Conservation (phyloP, 2,888 invertebrate species). For the Apoda limacodes region DNA sequence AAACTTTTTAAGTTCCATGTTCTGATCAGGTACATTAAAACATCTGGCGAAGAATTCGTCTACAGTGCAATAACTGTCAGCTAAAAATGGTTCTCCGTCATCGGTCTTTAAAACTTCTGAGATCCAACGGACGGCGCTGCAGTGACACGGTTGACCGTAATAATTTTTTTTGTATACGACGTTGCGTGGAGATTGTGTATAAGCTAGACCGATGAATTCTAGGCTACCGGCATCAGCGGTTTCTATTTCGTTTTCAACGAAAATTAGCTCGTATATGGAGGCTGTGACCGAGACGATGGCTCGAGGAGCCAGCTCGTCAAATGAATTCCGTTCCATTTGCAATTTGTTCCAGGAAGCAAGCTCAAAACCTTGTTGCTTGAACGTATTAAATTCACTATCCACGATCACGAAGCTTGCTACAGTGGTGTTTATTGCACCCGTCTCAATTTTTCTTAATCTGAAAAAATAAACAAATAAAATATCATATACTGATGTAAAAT, state of each 20-base stretch:
- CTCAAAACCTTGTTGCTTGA: constrained; percentile 71
- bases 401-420: constrained; percentile 71
- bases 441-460: constrained; percentile 72
- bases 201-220: constrained; percentile 69
- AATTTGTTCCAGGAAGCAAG: constrained; percentile 76
- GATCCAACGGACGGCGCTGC: constrained; percentile 72
- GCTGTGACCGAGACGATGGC: constrained; percentile 62
- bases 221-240: constrained; percentile 60
- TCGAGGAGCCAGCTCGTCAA: constrained; percentile 66
- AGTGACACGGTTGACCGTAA: constrained; percentile 73
- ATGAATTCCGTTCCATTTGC: constrained; percentile 73
- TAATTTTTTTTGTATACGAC: constrained; percentile 71
- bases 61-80: constrained; percentile 73
- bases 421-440: constrained; percentile 74
- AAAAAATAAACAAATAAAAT: constrained; percentile 27
- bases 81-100: constrained; percentile 47
- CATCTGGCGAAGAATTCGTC: constrained; percentile 71
- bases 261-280: constrained; percentile 69
- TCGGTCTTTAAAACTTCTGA: constrained; percentile 47
- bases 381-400: constrained; percentile 71
- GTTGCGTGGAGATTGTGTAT: constrained; percentile 42
- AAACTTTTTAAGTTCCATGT: constrained; percentile 73
- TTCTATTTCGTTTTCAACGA: constrained; percentile 57
- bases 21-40: constrained; percentile 73
- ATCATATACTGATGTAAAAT: too few relatives aligned